These are phyloP conservation scores for Odontothrips loti DNA, from an alignment of 2,888 invertebrate genomes.

Conservation along the genomic window DNA sequence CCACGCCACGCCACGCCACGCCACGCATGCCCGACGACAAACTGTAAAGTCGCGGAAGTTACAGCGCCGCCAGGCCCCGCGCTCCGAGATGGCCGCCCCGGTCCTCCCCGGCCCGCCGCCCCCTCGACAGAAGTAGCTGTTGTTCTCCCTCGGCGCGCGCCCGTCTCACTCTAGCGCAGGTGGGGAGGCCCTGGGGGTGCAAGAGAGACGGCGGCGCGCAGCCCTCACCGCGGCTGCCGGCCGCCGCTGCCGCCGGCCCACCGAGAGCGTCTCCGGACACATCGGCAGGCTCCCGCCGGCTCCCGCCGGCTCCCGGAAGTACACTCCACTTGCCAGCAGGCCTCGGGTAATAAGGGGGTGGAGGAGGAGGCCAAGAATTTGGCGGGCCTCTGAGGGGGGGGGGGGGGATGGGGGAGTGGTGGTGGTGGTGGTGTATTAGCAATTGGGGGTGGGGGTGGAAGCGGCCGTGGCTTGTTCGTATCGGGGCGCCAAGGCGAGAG, in stretches of 20 bases:
- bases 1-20: neutral
- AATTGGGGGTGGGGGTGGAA: neutral
- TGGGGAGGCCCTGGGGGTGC: neutral
- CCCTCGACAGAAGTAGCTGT: too few relatives aligned
- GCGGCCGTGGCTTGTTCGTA: neutral
- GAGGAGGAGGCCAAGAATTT: neutral
- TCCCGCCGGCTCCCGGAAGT: neutral
- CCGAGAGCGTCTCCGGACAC: neutral
- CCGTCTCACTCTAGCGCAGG: neutral
- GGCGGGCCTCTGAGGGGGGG: neutral
- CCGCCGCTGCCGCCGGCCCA: neutral
- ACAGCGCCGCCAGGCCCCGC: neutral
- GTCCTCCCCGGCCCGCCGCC: too few relatives aligned
- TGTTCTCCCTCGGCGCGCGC: neutral
- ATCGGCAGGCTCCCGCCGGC: neutral
- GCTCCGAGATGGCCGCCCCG: too few relatives aligned
- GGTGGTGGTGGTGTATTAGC: too few relatives aligned
- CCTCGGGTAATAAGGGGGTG: neutral
- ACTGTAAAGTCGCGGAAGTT: slow-evolving; percentile 2
- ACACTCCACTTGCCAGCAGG: neutral
- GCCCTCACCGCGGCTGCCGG: neutral
- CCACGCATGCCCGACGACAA: neutral
- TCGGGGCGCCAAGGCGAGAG: slow-evolving; percentile 9
- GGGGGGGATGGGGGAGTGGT: neutral
- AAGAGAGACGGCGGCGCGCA: neutral